Base-by-base conservation (phyloP, 2,797 vertebrate species). In the Darevskia nairensis region DNA sequence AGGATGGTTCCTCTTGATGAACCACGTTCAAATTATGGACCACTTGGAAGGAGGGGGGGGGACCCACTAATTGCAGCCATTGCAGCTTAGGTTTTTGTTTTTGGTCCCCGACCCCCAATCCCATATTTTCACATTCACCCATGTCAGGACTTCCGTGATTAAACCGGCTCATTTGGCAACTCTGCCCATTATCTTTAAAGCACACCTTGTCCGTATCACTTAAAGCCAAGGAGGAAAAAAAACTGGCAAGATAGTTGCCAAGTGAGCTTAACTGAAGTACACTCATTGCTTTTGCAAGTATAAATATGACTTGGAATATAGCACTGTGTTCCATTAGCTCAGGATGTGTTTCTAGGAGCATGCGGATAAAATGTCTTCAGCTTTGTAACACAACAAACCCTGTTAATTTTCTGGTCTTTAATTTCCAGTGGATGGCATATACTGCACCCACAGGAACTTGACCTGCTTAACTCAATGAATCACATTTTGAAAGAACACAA, bases 361-460 rank as follows among this genome's bases (percentile, higher is more conserved):
- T 0, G 82, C 88, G 87, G 86, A 93, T 89, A 93, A 95, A 94
- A 90, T 90, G 84, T 85, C 85, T 94, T 90, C 92, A 87, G 90
- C 88, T 93, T 81, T 88, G 84, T 84, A 91, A 78, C 86, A 81
- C 79, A 91, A 88, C 86, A 90, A 91, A 90, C 90, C 85, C 90
- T 78, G 85, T 90, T 95, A 94, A 94, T 95, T 94, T 88, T 94
- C 88, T 86, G 88, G 44, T 92, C 92, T 93, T 94, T 93, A 92
- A 93, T 94, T 94, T 93, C 87, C 61, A 84, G 44, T 89, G 39
- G 85, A 41, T 81, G 93, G 93, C 88, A 91, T 88, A 86, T 90
- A 94, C 66, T 89, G 88, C 82, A 94, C 88, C 90, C 93, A 85
- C 84, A 94, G 92, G 94, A 94, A 92, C 91, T 78, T 89, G 80